Percentiles rank a stretch among this genome's conserved stretches.
phyloP scores from a whole-genome alignment of 2,797 vertebrate species.

The Miichthys miiuy region DNA sequence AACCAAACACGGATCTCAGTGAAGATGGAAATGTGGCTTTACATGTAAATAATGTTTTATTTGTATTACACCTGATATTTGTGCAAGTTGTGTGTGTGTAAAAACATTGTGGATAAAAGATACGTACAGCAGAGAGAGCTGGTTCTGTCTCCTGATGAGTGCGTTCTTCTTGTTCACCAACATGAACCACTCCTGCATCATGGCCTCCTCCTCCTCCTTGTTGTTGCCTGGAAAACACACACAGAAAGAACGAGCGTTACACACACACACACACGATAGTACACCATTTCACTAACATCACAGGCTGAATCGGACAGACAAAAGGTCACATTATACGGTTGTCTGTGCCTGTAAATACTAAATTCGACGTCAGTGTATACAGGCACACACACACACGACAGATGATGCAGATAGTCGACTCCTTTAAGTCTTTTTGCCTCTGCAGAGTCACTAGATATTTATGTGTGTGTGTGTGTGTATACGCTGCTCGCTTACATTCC shows the following conservation, averaged over 20 bases:
- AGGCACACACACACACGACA: conserved; percentile 2
- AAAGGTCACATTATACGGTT: conserved; percentile 3
- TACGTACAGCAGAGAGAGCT: conserved; percentile 97
- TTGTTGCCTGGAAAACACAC: conserved; percentile 89
- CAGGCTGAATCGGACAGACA: neutral
- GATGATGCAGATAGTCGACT: conserved; percentile 40
- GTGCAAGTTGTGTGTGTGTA: no score
- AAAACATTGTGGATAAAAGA: neutral
- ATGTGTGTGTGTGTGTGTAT: conserved; percentile 26
- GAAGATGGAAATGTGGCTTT: no score
- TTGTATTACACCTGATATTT: no score
- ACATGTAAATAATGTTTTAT: no score
- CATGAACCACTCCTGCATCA: conserved; percentile 99
- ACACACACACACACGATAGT: neutral
- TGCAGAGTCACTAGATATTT: conserved; percentile 39
- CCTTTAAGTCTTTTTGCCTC: conserved; percentile 9
- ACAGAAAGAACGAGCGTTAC: conserved; percentile 14
- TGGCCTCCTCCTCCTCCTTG: conserved; percentile 97
- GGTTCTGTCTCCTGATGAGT: conserved; percentile 97
- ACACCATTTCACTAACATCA: neutral
- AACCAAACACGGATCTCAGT: no score
- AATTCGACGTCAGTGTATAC: neutral
- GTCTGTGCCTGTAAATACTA: conserved; percentile 1
- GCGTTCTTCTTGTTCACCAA: conserved; percentile 99
- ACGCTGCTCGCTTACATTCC: conserved; percentile 34